Evolutionary conservation across 2,888 invertebrate species (phyloP).

Genomic region (Mamestra brassicae): DNA sequence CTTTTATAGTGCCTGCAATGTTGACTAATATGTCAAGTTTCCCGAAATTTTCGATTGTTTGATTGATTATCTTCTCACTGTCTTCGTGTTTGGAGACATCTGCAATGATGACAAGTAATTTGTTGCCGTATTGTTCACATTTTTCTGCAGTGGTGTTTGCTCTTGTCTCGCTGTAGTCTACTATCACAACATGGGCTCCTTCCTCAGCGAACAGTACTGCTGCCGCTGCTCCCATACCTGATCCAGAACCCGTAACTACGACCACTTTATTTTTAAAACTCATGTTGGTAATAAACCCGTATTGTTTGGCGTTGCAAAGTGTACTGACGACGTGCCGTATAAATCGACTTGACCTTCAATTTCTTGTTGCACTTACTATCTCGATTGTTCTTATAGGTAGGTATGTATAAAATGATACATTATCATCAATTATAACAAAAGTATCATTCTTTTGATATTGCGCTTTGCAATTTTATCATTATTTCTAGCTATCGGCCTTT

Average conservation of each 20-base stretch:
- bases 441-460: background rate
- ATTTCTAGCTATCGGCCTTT: background rate
- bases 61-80: conserved; percentile 62
- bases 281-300: conserved; percentile 5
- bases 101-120: conserved; percentile 67
- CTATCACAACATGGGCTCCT: conserved; percentile 38
- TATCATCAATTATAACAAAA: background rate
- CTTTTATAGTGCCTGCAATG: conserved; percentile 69
- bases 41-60: conserved; percentile 69
- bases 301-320: background rate
- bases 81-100: conserved; percentile 73
- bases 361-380: background rate
- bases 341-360: background rate
- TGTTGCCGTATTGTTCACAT: conserved; percentile 60
- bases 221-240: conserved; percentile 45
- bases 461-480: background rate
- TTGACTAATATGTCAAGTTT: conserved; percentile 75
- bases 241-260: conserved; percentile 34
- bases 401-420: background rate
- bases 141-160: conserved; percentile 11
- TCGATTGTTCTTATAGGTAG: background rate
- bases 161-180: conserved; percentile 8
- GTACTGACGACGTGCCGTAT: background rate
- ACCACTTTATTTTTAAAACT: conserved; percentile 54
- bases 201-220: conserved; percentile 39